Evolutionary conservation across 2,888 invertebrate genomes (phyloP), one percentile per base, ranked within the genome.

Genomic region (Zele albiditarsus): DNA sequence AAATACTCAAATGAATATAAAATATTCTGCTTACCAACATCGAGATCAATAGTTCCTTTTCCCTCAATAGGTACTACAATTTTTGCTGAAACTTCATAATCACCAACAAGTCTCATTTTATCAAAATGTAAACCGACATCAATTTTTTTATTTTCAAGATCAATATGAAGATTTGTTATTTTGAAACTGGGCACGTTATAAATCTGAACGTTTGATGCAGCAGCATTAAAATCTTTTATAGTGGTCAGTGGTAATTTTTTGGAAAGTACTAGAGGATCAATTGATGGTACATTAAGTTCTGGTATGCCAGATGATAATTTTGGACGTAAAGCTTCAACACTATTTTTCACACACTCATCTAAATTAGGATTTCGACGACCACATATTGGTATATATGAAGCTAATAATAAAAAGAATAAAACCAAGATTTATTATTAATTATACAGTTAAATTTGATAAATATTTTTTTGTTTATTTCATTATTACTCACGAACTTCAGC

Each of bases 311-410:
- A 0, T 1, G 58, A 53, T 0, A 89, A 70, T 12, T 81, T 81
- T 0, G 42, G 74, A 2, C 75, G 77, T 4, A 89, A 27, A 0
- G 33, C 20, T 3, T 57, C 70, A 2, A 87, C 81, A 28, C 84
- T 87, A 0, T 85, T 67, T 12, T 77, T 20, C 1, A 88, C 66
- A 71, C 89, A 89, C 10, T 80, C 42, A 58, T 83, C 74, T 2
- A 88, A 74, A 0, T 88, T 75, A 0, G 88, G 87, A 78, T 89
- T 79, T 5, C 70, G 83, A 0, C 80, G 80, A 3, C 86, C 86
- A 73, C 89, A 89, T n/a, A 84, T 57, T 0, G 83, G 74, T 4
- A 89, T 82, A 74, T 86, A 89, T 4, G 84, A 81, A 12, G 88
- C 88, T 88, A 81, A 5, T 38, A 80, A 80, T 28, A 6, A 57